Conservation (phyloP, 2,888 invertebrate species). For the Tortricodes alternella region DNA sequence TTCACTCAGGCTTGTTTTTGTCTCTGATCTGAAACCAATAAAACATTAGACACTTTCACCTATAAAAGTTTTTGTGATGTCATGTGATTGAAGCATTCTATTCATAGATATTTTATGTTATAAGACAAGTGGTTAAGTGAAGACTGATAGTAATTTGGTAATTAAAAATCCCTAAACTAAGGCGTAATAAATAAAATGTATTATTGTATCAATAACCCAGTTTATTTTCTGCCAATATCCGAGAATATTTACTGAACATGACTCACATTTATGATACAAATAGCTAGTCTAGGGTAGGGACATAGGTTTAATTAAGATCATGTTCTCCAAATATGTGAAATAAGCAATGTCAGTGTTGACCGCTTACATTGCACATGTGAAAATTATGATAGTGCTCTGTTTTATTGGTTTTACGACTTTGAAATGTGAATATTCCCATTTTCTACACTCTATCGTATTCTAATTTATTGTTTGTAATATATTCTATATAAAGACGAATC, state of each 20-base stretch:
- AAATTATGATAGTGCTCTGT: constrained; percentile 43
- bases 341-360: constrained; percentile 18
- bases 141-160: constrained; percentile 33
- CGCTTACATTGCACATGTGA: constrained; percentile 24
- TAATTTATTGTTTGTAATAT: constrained; percentile 40
- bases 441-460: constrained; percentile 80
- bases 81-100: constrained; percentile 6
- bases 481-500: constrained; percentile 38
- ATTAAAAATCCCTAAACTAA: constrained; percentile 15
- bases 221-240: constrained; percentile 16
- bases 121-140: constrained; percentile 31
- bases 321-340: constrained; percentile 27
- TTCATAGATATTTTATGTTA: constrained; percentile 27
- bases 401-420: constrained; percentile 71
- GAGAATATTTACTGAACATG: constrained; percentile 7
- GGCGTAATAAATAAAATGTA: constrained; percentile 14
- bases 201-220: constrained; percentile 13
- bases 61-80: constrained; percentile 17
- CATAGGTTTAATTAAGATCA: constrained; percentile 32
- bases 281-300: constrained; percentile 35
- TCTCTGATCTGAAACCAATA: constrained; percentile 68
- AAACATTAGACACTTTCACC: constrained; percentile 46
- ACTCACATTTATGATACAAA: constrained; percentile 23
- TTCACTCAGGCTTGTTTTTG: constrained; percentile 62
- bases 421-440: constrained; percentile 58